Percentiles rank a stretch among this genome's conserved stretches.
Conservation (phyloP, 1,140 invertebrate genomes). For the Lutraria rhynchaena region DNA sequence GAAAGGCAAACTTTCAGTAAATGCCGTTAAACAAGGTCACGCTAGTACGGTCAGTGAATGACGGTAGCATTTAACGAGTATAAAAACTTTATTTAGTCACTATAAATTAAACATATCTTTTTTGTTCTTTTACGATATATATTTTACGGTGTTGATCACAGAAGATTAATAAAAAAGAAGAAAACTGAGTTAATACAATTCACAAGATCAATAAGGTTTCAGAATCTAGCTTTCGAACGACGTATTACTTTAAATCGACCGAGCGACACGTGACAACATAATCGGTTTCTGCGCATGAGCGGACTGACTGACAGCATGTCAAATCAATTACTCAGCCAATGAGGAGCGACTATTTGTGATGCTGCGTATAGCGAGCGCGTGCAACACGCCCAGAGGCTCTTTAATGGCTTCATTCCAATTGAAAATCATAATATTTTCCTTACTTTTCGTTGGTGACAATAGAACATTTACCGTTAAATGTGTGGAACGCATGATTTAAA, state of each 20-base stretch:
- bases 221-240: neutral
- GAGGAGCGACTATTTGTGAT: conserved; percentile 14
- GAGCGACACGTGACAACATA: conserved; percentile 32
- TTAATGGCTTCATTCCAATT: conserved; percentile 51
- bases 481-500: conserved; percentile 55
- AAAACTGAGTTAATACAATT: neutral
- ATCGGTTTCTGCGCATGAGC: conserved; percentile 53
- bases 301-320: conserved; percentile 47
- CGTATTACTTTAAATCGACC: conserved; percentile 42
- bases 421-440: conserved; percentile 55
- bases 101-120: conserved; percentile 56
- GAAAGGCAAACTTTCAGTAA: conserved; percentile 44
- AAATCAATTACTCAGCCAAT: conserved; percentile 49
- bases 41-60: conserved; percentile 17
- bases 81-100: conserved; percentile 41
- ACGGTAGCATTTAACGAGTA: conserved; percentile 22
- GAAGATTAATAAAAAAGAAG: conserved; percentile 39
- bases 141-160: conserved; percentile 58
- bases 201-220: neutral
- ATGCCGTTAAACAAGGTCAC: conserved; percentile 58
- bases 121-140: conserved; percentile 52
- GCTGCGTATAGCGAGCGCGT: conserved; percentile 27
- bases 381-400: conserved; percentile 38
- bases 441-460: conserved; percentile 41
- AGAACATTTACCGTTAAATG: conserved; percentile 55